Evolutionary conservation across 2,797 vertebrate species (phyloP).

Genomic region (Amphiprion clarkii): DNA sequence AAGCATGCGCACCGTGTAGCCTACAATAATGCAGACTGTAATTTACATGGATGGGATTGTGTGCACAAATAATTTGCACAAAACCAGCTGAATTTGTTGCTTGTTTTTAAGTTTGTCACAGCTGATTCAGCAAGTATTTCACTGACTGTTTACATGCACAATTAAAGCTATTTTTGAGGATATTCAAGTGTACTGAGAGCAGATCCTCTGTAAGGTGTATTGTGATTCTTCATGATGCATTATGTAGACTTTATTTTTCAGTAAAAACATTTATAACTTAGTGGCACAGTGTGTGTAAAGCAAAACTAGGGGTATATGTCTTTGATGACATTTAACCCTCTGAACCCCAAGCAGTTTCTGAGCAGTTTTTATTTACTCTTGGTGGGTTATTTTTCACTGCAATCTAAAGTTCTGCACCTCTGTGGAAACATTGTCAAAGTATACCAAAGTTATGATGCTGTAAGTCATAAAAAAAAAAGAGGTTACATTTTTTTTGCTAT

Average conservation of each 20-base stretch:
- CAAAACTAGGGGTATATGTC: background rate
- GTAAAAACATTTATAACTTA: background rate
- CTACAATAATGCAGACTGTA: no score
- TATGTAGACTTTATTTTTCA: conserved; percentile 10
- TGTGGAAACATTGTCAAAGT: no score
- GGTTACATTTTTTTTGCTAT: no score
- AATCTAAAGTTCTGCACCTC: no score
- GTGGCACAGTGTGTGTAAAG: background rate
- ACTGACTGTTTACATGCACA: conserved; percentile 31
- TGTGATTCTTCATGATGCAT: conserved; percentile 10
- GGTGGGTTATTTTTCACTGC: no score
- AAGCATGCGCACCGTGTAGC: conserved; percentile 7
- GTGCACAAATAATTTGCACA: conserved; percentile 14
- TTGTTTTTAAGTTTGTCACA: conserved; percentile 17
- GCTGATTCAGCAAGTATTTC: conserved; percentile 12
- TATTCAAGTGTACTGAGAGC: conserved; percentile 1
- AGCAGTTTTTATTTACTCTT: no score
- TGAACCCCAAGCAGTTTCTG: no score
- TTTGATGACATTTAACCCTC: background rate
- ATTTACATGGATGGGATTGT: no score
- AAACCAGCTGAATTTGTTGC: conserved; percentile 13
- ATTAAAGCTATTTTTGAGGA: conserved; percentile 14
- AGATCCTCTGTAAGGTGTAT: background rate
- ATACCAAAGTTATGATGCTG: no score
- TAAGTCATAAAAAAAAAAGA: no score